Evolutionary conservation across 2,888 invertebrate genomes (phyloP).

Genomic region (Halictus quadricinctus): DNA sequence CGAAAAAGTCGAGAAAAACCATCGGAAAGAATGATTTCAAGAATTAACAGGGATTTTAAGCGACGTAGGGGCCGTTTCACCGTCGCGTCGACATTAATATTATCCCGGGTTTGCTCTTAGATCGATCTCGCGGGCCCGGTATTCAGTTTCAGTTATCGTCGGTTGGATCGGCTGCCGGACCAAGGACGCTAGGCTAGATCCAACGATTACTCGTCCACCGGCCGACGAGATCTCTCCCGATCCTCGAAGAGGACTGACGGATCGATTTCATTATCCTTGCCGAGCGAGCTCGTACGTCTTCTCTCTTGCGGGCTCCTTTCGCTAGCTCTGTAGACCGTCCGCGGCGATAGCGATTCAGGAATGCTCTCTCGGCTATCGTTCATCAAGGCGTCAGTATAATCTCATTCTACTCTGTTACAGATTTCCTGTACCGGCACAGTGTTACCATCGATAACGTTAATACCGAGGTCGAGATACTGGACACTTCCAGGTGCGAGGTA

Average conservation of each 20-base stretch:
- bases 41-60: slow-evolving; percentile 54
- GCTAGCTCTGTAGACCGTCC: slow-evolving; percentile 45
- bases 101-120: slow-evolving; percentile 29
- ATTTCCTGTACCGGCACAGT: slow-evolving; percentile 91
- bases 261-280: slow-evolving; percentile 65
- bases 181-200: slow-evolving; percentile 63
- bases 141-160: slow-evolving; percentile 65
- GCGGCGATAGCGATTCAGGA: slow-evolving; percentile 51
- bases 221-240: slow-evolving; percentile 51
- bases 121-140: slow-evolving; percentile 56
- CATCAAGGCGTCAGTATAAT: slow-evolving; percentile 57
- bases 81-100: slow-evolving; percentile 55
- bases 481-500: slow-evolving; percentile 92
- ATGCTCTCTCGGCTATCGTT: slow-evolving; percentile 54
- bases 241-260: slow-evolving; percentile 61
- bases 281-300: slow-evolving; percentile 62
- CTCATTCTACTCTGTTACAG: slow-evolving; percentile 84
- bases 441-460: slow-evolving; percentile 90
- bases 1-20: neutral
- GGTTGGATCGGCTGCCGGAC: slow-evolving; percentile 47
- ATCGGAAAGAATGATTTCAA: slow-evolving; percentile 38
- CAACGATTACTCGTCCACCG: slow-evolving; percentile 58
- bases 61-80: slow-evolving; percentile 25
- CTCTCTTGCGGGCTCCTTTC: slow-evolving; percentile 40
- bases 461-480: slow-evolving; percentile 91